Evolutionary conservation across 2,797 vertebrate species (phyloP), one percentile per base, ranked within the genome.

Genomic region (Enteromius trimaculatus): DNA sequence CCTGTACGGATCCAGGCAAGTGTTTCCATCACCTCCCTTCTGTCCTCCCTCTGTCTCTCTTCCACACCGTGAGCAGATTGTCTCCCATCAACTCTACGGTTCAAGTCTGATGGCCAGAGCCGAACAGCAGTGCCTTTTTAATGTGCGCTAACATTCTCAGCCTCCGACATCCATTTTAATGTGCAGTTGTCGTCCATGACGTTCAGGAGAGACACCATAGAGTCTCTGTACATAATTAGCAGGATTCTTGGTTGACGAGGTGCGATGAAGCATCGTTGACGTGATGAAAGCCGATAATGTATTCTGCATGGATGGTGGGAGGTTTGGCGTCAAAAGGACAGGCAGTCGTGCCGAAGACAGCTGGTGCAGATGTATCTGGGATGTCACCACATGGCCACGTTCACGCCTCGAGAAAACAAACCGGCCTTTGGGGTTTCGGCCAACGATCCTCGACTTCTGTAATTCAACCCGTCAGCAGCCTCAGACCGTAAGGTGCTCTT

Each of bases 201-300:
- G 55, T 77, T 71, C 84, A 81, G 74, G 87, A 86, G 53, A 71
- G 75, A 82, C 71, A 68, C 62, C 81, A 80, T 82, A 47, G 71
- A 69, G 55, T 87, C 83, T 87, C 86, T 81, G 82, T 88, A 77
- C 82, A 87, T 89, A 89, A 90, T 89, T 89, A 89, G 86, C 86
- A 76, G 65, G 84, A 85, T 81, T 80, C 80, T 79, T 68, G 81
- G 85, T 83, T 71, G 85, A 81, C 53, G 85, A 90, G 87, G 86
- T 88, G 89, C 42, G 84, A 90, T 87, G 84, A 83, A 75, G 76
- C 70, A 79, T 81, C 23, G 8, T 76, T 82, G 84, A 79, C 31
- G 60, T 79, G 42, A 75, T 37, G 51, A 86, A 86, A 88, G 62
- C 85, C 75, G 85, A 83, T 88, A 86, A 89, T 89, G 79, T 84